A percentile compares a stretch with the other conserved stretches of the same genome.
Evolutionary conservation across 2,888 invertebrate genomes (phyloP).

Genomic region (Colostygia pectinataria): DNA sequence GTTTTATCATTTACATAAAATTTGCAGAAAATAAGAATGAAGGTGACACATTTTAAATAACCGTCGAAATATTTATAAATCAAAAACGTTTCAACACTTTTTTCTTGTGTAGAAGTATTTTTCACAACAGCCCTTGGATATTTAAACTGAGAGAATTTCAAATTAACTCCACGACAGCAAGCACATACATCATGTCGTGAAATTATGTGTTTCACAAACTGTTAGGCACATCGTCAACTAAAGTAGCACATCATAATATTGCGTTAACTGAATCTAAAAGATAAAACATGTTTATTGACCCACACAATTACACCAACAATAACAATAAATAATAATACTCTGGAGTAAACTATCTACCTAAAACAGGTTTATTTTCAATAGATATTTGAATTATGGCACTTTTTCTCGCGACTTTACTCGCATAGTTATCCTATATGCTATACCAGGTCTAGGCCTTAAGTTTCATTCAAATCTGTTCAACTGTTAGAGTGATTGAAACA

Average conservation of each 20-base stretch:
- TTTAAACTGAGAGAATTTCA: slow-evolving; percentile 17
- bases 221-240: slow-evolving; percentile 1
- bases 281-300: no score
- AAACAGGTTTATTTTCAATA: no score
- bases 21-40: background rate
- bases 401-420: no score
- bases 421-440: no score
- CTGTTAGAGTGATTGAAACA: no score
- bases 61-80: slow-evolving; percentile 3
- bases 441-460: no score
- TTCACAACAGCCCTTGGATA: slow-evolving; percentile 7
- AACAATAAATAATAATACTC: no score
- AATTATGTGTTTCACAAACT: slow-evolving; percentile 23
- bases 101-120: slow-evolving; percentile 11
- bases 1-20: slow-evolving; percentile 2
- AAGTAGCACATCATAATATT: background rate
- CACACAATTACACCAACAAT: no score
- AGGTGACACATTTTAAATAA: slow-evolving; percentile 2
- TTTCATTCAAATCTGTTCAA: no score
- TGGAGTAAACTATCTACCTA: no score
- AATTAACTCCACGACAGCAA: slow-evolving; percentile 16
- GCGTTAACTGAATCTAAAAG: no score
- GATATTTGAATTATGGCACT: no score
- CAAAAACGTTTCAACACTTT: slow-evolving; percentile 3
- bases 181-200: slow-evolving; percentile 18